phyloP scores from a whole-genome alignment of 2,113 vertebrate species.

The Geococcyx californianus region DNA sequence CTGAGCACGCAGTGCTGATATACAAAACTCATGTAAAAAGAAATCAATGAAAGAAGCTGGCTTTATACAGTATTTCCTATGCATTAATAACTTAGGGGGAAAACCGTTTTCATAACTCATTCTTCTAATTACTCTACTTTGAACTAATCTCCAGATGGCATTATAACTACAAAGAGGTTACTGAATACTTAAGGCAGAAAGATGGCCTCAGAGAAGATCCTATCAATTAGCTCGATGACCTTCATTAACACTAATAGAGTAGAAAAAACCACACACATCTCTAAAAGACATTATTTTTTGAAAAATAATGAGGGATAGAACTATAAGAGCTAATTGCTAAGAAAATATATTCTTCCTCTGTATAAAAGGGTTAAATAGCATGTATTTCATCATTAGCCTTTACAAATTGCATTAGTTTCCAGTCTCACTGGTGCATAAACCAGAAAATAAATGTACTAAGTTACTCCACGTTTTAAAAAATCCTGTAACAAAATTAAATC shows the following conservation, averaged over 20 bases:
- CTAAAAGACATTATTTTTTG: not conserved
- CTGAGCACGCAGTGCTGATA: conserved; percentile 36
- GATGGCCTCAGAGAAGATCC: conserved; percentile 5
- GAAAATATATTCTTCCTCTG: not conserved
- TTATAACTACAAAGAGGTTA: conserved; percentile 27
- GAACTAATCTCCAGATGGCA: conserved; percentile 43
- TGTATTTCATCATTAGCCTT: not conserved
- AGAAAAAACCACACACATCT: not conserved
- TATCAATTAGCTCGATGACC: not conserved
- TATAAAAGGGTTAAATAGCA: not conserved
- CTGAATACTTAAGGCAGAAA: conserved; percentile 16
- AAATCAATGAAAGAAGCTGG: conserved; percentile 32
- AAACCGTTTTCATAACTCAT: conserved; percentile 51
- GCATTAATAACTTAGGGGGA: not conserved
- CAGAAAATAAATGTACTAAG: not conserved
- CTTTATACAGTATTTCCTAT: not conserved
- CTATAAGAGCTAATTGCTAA: not conserved
- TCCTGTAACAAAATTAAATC: not conserved
- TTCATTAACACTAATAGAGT: conserved; percentile 32
- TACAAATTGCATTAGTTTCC: not conserved
- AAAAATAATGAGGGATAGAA: not conserved
- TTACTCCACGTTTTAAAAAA: not conserved
- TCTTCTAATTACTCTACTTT: conserved; percentile 45
- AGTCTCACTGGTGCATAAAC: not conserved
- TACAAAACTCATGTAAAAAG: not conserved